phyloP scores from a whole-genome alignment of 2,888 invertebrate species.

The Lycaena phlaeas region DNA sequence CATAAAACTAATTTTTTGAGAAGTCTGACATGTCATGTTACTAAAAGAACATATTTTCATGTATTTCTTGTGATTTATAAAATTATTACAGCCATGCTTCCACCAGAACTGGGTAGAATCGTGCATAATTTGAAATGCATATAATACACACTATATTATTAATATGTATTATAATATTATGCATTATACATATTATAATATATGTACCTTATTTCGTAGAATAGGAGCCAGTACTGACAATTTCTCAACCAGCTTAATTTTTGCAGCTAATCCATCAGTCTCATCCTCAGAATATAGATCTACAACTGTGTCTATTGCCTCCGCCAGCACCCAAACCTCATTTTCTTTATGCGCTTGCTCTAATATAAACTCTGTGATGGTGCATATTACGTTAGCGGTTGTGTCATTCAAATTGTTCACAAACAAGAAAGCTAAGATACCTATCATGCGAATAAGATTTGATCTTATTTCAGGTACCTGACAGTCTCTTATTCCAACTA shows the following conservation, averaged over 20 bases:
- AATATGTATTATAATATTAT: too few relatives aligned
- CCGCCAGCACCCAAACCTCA: constrained; percentile 81
- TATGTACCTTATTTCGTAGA: constrained; percentile 77
- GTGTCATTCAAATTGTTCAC: constrained; percentile 48
- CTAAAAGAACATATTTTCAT: too few relatives aligned
- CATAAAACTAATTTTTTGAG: too few relatives aligned
- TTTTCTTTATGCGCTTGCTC: constrained; percentile 74
- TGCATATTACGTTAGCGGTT: constrained; percentile 44
- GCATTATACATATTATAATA: too few relatives aligned
- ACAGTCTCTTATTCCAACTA: constrained; percentile 67
- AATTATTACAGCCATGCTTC: too few relatives aligned
- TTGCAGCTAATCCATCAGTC: constrained; percentile 75
- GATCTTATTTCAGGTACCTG: constrained; percentile 70
- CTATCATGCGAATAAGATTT: constrained; percentile 74
- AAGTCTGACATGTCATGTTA: too few relatives aligned
- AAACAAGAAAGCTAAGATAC: constrained; percentile 66
- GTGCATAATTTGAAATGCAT: too few relatives aligned
- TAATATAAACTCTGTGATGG: constrained; percentile 74
- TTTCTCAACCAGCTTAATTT: constrained; percentile 76
- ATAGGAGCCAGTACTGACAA: constrained; percentile 70
- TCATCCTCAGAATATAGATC: constrained; percentile 86
- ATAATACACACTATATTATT: too few relatives aligned
- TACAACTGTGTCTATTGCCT: constrained; percentile 81
- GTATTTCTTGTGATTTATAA: too few relatives aligned
- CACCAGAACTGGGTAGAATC: too few relatives aligned